Evolutionary conservation across 1,140 invertebrate species (phyloP).

Genomic region (Drosophila equinoxialis): DNA sequence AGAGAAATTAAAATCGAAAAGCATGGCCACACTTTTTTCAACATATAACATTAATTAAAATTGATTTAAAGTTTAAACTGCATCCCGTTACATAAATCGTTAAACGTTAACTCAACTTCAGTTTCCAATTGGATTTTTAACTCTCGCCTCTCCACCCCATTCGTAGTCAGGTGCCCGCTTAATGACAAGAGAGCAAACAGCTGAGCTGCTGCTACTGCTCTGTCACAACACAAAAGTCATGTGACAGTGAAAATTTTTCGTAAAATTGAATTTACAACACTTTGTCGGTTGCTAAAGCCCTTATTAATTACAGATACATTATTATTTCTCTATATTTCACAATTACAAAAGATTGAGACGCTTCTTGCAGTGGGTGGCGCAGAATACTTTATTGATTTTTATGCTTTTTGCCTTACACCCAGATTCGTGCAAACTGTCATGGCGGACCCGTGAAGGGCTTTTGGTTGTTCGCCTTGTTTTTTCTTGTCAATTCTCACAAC

Average conservation of each 20-base stretch:
- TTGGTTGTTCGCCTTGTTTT: conserved; percentile 13
- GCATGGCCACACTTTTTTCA: background rate
- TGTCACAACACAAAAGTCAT: conserved; percentile 60
- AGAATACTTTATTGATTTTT: conserved; percentile 69
- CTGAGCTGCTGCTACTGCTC: conserved; percentile 49
- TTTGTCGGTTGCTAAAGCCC: background rate
- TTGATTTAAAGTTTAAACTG: too few relatives aligned
- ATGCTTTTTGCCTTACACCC: conserved; percentile 53
- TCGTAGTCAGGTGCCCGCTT: conserved; percentile 71
- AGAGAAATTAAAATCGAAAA: background rate
- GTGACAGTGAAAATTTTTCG: conserved; percentile 74
- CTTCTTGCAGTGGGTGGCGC: conserved; percentile 26
- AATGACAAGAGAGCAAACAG: conserved; percentile 69
- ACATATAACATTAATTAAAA: too few relatives aligned
- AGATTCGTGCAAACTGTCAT: conserved; percentile 73
- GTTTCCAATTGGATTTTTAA: conserved; percentile 27
- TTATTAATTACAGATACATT: background rate
- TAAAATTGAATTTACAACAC: conserved; percentile 34
- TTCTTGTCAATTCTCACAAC: conserved; percentile 13
- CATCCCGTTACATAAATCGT: conserved; percentile 17
- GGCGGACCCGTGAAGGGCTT: conserved; percentile 50
- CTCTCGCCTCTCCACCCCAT: conserved; percentile 39
- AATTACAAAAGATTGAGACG: background rate
- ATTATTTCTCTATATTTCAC: background rate
- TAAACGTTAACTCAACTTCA: conserved; percentile 35